Percentiles rank a stretch among this genome's conserved stretches.
Evolutionary conservation across 1,140 invertebrate genomes (phyloP).

Genomic region (Pachypsylla venusta): DNA sequence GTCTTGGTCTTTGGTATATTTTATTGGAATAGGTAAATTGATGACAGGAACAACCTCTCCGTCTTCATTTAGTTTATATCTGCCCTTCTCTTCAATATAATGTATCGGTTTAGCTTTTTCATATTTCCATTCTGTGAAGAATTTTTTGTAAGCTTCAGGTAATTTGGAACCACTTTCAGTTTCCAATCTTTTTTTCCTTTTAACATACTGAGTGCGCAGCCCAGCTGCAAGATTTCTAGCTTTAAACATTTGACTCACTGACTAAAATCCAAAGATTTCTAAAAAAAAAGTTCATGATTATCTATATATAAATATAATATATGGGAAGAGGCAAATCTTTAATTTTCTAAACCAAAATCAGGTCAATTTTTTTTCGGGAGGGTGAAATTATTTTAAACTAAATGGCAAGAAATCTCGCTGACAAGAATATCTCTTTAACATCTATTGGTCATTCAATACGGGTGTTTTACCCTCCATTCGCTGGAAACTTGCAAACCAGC

Average conservation of each 20-base stretch:
- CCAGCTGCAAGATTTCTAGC: slow-evolving; percentile 11
- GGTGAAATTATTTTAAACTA: no score
- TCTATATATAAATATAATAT: no score
- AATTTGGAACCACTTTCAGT: slow-evolving; percentile 31
- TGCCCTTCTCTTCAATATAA: slow-evolving; percentile 56
- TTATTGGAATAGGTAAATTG: slow-evolving; percentile 61
- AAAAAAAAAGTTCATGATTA: no score
- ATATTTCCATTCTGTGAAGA: slow-evolving; percentile 70
- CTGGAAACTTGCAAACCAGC: no score
- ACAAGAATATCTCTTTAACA: no score
- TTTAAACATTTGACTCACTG: background rate
- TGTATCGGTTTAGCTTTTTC: slow-evolving; percentile 63
- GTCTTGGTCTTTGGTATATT: slow-evolving; percentile 51
- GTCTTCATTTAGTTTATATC: slow-evolving; percentile 53
- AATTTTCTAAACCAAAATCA: no score
- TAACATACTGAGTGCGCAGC: slow-evolving; percentile 10
- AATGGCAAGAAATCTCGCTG: no score
- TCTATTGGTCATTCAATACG: no score
- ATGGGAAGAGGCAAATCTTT: no score
- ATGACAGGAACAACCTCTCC: slow-evolving; percentile 53
- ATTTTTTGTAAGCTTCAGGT: slow-evolving; percentile 74
- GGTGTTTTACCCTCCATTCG: no score
- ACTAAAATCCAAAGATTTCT: no score
- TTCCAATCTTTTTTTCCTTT: slow-evolving; percentile 13
- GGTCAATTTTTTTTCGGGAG: no score